Evolutionary conservation across 2,113 vertebrate species (phyloP).

Genomic region (Misgurnus anguillicaudatus): DNA sequence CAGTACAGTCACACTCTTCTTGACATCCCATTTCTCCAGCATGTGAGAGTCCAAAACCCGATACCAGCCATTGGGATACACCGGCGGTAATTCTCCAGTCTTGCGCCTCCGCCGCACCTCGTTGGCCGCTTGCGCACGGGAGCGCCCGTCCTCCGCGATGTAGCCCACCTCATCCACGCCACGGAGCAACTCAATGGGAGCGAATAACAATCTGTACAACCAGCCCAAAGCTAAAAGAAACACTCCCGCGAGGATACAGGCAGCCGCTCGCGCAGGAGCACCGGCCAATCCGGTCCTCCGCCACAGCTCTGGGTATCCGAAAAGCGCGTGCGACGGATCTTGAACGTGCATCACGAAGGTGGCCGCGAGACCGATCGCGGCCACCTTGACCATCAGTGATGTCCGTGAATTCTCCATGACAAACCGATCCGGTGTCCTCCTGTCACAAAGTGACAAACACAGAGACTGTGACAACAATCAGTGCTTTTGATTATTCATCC

Average conservation of each 20-base stretch:
- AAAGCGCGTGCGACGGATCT: constrained; percentile 49
- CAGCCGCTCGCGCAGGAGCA: constrained; percentile 42
- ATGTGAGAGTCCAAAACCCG: constrained; percentile 74
- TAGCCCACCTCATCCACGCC: constrained; percentile 76
- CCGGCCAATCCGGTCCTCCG: constrained; percentile 49
- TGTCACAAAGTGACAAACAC: background rate
- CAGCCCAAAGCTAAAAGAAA: constrained; percentile 55
- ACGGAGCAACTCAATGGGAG: constrained; percentile 72
- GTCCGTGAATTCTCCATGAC: constrained; percentile 51
- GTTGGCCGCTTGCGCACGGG: constrained; percentile 70
- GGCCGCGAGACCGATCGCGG: constrained; percentile 54
- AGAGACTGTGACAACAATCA: background rate
- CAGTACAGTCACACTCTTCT: constrained; percentile 68
- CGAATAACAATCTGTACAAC: constrained; percentile 68
- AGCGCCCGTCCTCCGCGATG: constrained; percentile 68
- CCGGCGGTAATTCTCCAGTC: constrained; percentile 73
- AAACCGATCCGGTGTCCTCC: background rate
- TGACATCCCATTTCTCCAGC: constrained; percentile 71
- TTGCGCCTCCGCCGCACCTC: constrained; percentile 74
- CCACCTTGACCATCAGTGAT: constrained; percentile 48
- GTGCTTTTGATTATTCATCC: background rate
- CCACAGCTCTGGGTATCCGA: constrained; percentile 55
- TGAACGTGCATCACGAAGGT: constrained; percentile 51
- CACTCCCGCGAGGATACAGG: constrained; percentile 55
- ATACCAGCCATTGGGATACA: constrained; percentile 85